Conservation (phyloP, 2,888 invertebrate genomes). For the Villa cingulata region DNA sequence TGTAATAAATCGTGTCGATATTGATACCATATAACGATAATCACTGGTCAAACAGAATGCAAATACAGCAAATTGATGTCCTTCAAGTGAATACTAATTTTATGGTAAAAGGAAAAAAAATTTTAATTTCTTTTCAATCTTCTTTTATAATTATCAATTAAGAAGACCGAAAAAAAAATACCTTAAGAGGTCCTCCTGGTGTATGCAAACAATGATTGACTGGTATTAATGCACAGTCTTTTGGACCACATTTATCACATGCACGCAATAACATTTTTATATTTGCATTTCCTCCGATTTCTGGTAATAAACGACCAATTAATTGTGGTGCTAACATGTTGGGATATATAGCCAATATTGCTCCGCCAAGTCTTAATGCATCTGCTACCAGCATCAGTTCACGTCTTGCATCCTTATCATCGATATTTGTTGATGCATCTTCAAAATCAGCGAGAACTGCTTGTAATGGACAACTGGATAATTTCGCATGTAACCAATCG, state of each 20-base stretch:
- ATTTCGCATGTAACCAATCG: slow-evolving; percentile 92
- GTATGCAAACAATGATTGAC: slow-evolving; percentile 94
- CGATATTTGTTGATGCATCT: slow-evolving; percentile 72
- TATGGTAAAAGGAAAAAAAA: neutral
- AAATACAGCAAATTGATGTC: slow-evolving; percentile 95
- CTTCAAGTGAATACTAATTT: slow-evolving; percentile 80
- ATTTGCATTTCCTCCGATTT: slow-evolving; percentile 66
- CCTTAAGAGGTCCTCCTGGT: slow-evolving; percentile 96
- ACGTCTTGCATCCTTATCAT: slow-evolving; percentile 56
- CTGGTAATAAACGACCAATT: slow-evolving; percentile 81
- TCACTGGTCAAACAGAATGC: slow-evolving; percentile 82
- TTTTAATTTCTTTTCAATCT: neutral
- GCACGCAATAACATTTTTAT: slow-evolving; percentile 79
- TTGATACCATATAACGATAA: slow-evolving; percentile 84
- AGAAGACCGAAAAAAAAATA: slow-evolving; percentile 28
- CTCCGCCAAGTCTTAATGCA: slow-evolving; percentile 84
- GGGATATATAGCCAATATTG: slow-evolving; percentile 80
- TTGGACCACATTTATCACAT: slow-evolving; percentile 79
- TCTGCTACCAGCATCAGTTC: slow-evolving; percentile 88
- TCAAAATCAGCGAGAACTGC: slow-evolving; percentile 91
- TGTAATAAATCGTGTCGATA: slow-evolving; percentile 92
- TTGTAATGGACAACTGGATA: slow-evolving; percentile 89
- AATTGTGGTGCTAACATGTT: slow-evolving; percentile 94
- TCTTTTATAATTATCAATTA: too few species aligned
- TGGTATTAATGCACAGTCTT: slow-evolving; percentile 81